Base-by-base conservation (phyloP, 2,888 invertebrate genomes). In the Phaedon cochleariae region DNA sequence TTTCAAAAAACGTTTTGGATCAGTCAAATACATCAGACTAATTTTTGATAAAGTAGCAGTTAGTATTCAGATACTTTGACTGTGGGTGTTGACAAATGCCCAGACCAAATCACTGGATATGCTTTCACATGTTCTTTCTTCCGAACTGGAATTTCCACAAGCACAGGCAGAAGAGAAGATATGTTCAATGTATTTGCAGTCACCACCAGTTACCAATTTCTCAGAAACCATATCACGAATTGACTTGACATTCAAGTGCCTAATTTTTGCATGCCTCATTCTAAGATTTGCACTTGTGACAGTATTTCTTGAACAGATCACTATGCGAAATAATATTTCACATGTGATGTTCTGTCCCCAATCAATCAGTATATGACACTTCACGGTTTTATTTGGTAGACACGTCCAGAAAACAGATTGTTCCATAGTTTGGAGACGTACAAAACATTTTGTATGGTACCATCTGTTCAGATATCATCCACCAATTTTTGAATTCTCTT, bases 31-130 rank as follows among this genome's bases (percentile, higher is more conserved):
- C 66, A 26, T 26, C n/a, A 18, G 41, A 48, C 64, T 68, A 57
- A 37, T 69, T 45, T 54, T 58, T 62, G 12, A 70, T 65, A 37
- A 72, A 73, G 37, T 62, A 67, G 2, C 46, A 66, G 37, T 53
- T 70, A 67, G 21, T 70, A 72, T 31, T 37, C 59, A 22, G 64
- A 18, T 41, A 64, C 68, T 52, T 54, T 53, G 17, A 71, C 61
- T 12, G 66, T 67, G 18, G 59, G 46, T 48, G 41, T 52, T 20
- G 26, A 26, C 26, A 26, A 5, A 26, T 59, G 20, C 58, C 67
- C 60, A 62, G 64, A 65, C n/a, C 37, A 69, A 41, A 51, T 72
- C 69, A 52, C 59, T 62, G 58, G 7, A 26, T 26, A 26, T 49
- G 20, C 22, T 21, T 60, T 64, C 21, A 20, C 21, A 21, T 53